A percentile compares a stretch with the other conserved stretches of the same genome.
Evolutionary conservation across 2,113 vertebrate species (phyloP).

Genomic region (Python bivittatus): DNA sequence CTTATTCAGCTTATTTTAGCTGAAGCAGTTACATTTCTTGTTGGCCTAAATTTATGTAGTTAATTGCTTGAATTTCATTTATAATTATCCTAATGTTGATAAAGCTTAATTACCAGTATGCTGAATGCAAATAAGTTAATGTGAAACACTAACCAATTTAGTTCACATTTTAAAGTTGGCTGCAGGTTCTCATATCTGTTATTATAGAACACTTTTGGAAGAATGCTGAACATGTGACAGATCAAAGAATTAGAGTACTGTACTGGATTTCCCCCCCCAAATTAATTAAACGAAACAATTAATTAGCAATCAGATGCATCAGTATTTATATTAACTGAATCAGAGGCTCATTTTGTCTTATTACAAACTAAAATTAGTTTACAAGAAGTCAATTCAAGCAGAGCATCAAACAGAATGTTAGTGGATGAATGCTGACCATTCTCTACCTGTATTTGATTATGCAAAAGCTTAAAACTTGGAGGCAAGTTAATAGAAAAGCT

Average conservation of each 20-base stretch:
- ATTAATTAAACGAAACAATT: not conserved
- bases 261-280: not conserved
- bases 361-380: not conserved
- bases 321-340: constrained; percentile 2
- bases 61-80: not conserved
- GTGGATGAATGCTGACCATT: not conserved
- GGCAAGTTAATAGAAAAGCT: not conserved
- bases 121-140: not conserved
- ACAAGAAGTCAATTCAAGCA: not conserved
- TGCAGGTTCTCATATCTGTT: not conserved
- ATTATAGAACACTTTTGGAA: not conserved
- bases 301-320: not conserved
- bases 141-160: not conserved
- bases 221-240: not conserved
- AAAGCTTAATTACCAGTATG: not conserved
- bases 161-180: not conserved
- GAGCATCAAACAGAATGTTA: not conserved
- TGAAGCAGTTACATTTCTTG: not conserved
- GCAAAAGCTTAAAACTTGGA: not conserved
- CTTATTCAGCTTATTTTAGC: not conserved
- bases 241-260: not conserved
- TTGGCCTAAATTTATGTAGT: not conserved
- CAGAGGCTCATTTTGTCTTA: not conserved
- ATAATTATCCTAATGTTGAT: not conserved
- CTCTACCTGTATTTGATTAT: not conserved